These are phyloP conservation scores for Plutella xylostella DNA, from an alignment of 2,888 invertebrate species.

Conservation along the genomic window DNA sequence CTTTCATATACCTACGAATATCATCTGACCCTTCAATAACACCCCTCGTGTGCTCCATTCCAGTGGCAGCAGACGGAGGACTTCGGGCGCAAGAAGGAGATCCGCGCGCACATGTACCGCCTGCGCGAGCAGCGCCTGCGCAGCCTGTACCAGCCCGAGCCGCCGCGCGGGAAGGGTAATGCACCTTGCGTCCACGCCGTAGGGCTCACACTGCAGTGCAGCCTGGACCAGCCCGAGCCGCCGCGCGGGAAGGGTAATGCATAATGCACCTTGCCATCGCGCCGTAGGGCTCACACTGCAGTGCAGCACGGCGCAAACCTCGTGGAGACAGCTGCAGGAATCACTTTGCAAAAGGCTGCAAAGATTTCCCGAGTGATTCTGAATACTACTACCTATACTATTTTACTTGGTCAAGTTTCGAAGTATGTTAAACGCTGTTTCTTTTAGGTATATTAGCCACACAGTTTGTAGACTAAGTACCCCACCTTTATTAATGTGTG, in stretches of 20 bases:
- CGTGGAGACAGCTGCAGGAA: no score
- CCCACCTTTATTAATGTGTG: no score
- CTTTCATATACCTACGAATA: no score
- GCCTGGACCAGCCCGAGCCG: slow-evolving; percentile 75
- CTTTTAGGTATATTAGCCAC: no score
- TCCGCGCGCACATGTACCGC: slow-evolving; percentile 86
- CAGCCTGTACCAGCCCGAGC: slow-evolving; percentile 76
- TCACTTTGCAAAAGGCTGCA: no score
- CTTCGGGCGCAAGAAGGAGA: slow-evolving; percentile 87
- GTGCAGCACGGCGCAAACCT: slow-evolving; percentile 78
- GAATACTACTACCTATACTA: no score
- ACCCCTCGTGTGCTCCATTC: slow-evolving; percentile 29
- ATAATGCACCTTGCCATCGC: neutral
- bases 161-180: slow-evolving; percentile 46
- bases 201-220: slow-evolving; percentile 71
- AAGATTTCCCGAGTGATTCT: no score
- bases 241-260: slow-evolving; percentile 46
- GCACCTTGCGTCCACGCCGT: neutral
- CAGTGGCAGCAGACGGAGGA: slow-evolving; percentile 91
- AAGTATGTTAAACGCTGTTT: no score
- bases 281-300: slow-evolving; percentile 44
- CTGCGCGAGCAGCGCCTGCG: slow-evolving; percentile 83
- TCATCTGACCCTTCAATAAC: no score
- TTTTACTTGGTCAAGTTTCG: no score
- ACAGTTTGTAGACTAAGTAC: no score